phyloP scores from a whole-genome alignment of 2,797 vertebrate species.

The Pagetopsis macropterus region DNA sequence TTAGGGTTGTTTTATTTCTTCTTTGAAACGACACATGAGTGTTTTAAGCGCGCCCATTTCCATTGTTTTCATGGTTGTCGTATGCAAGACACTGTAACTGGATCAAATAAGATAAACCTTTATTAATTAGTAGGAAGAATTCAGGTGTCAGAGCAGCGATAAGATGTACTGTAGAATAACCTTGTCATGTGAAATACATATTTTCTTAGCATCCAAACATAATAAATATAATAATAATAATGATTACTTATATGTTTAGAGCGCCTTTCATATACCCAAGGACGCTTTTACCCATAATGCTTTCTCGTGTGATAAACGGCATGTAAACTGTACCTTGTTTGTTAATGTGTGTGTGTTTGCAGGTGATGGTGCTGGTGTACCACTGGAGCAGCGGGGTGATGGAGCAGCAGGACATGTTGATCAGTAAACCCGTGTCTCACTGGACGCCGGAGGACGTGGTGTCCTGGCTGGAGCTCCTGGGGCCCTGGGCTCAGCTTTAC shows the following conservation, averaged over 20 bases:
- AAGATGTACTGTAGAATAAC: too few relatives aligned
- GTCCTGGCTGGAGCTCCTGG: conserved; percentile 91
- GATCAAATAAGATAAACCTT: too few relatives aligned
- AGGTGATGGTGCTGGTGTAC: conserved; percentile 93
- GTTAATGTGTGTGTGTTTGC: conserved; percentile 30
- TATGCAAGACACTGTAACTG: too few relatives aligned
- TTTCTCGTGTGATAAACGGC: not conserved
- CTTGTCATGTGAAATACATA: not conserved
- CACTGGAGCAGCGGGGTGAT: conserved; percentile 91
- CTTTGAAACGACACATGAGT: not conserved
- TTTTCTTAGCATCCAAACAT: not conserved
- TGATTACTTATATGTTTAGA: too few relatives aligned
- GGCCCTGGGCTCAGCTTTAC: conserved; percentile 91
- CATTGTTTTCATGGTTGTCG: too few relatives aligned
- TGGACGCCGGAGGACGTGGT: conserved; percentile 92
- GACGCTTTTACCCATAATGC: not conserved
- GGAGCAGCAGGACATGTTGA: conserved; percentile 86
- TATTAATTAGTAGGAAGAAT: too few relatives aligned
- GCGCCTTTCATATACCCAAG: too few relatives aligned
- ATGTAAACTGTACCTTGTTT: not conserved
- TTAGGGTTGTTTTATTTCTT: not conserved
- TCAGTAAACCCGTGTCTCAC: conserved; percentile 89
- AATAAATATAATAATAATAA: too few relatives aligned
- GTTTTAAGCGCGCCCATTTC: too few relatives aligned
- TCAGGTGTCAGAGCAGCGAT: too few relatives aligned